A percentile compares a stretch with the other conserved stretches of the same genome.
Evolutionary conservation across 2,888 invertebrate genomes (phyloP).

Genomic region (Apoda limacodes): DNA sequence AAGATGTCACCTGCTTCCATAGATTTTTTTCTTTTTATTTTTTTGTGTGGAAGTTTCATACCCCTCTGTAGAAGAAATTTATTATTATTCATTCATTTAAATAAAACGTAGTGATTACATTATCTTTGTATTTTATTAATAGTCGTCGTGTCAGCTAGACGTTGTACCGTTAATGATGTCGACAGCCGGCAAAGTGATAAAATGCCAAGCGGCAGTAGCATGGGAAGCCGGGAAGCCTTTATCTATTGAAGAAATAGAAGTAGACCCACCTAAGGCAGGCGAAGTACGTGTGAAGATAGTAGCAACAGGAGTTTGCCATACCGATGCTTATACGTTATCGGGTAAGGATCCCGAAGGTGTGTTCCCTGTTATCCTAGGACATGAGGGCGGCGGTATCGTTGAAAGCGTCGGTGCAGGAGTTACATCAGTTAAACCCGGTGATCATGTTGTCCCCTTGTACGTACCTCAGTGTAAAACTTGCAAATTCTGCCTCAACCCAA

Average conservation of each 20-base stretch:
- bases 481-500: slow-evolving; percentile 94
- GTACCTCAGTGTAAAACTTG: slow-evolving; percentile 97
- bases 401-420: slow-evolving; percentile 96
- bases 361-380: slow-evolving; percentile 94
- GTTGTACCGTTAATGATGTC: slow-evolving; percentile 33
- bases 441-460: slow-evolving; percentile 97
- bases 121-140: slow-evolving; percentile 30
- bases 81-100: not conserved
- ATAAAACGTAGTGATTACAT: too few species aligned
- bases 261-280: slow-evolving; percentile 92
- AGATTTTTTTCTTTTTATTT: too few species aligned
- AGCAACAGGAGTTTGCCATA: slow-evolving; percentile 90
- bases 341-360: slow-evolving; percentile 92
- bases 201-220: slow-evolving; percentile 95
- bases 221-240: slow-evolving; percentile 95
- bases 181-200: slow-evolving; percentile 77
- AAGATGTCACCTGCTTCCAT: too few species aligned
- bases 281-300: slow-evolving; percentile 89
- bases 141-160: slow-evolving; percentile 21
- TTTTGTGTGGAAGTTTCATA: too few species aligned
- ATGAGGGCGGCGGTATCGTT: slow-evolving; percentile 97
- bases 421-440: slow-evolving; percentile 86
- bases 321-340: slow-evolving; percentile 90
- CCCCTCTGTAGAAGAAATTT: too few species aligned
- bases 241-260: slow-evolving; percentile 91